Evolutionary conservation across 2,113 vertebrate species (phyloP).

Genomic region (Lepidothrix coronata): DNA sequence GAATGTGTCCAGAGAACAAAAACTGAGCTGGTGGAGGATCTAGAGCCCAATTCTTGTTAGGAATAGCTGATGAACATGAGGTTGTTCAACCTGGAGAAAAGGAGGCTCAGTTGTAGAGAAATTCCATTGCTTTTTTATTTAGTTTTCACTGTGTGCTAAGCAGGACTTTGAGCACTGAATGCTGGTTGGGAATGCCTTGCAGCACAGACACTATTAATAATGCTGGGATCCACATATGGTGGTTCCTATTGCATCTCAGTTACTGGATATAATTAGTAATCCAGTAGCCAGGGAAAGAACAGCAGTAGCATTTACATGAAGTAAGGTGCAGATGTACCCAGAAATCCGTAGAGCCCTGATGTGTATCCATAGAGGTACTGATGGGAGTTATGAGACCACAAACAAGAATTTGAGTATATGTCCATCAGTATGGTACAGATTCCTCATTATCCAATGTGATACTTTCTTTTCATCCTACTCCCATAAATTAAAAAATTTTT

Average conservation of each 20-base stretch:
- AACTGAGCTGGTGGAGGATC: not conserved
- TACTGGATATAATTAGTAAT: not conserved
- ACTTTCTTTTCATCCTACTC: not conserved
- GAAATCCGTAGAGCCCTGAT: not conserved
- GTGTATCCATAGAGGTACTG: not conserved
- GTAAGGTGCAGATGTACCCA: not conserved
- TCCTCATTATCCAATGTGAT: not conserved
- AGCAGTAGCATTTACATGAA: not conserved
- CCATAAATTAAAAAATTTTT: not conserved
- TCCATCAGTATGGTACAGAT: not conserved
- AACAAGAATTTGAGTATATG: not conserved
- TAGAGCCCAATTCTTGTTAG: not conserved
- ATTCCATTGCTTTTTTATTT: not conserved
- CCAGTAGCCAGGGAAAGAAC: not conserved
- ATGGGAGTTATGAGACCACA: not conserved
- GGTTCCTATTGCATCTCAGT: not conserved
- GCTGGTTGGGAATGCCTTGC: not conserved
- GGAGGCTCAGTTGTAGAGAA: not conserved
- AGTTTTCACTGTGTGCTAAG: not conserved
- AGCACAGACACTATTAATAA: not conserved
- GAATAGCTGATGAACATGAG: not conserved
- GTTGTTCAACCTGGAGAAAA: not conserved
- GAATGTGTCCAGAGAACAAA: not conserved
- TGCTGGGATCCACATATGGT: not conserved
- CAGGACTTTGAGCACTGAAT: not conserved